Percentiles rank a stretch among this genome's conserved stretches.
phyloP scores from a whole-genome alignment of 2,113 vertebrate genomes.

The Nicator chloris region DNA sequence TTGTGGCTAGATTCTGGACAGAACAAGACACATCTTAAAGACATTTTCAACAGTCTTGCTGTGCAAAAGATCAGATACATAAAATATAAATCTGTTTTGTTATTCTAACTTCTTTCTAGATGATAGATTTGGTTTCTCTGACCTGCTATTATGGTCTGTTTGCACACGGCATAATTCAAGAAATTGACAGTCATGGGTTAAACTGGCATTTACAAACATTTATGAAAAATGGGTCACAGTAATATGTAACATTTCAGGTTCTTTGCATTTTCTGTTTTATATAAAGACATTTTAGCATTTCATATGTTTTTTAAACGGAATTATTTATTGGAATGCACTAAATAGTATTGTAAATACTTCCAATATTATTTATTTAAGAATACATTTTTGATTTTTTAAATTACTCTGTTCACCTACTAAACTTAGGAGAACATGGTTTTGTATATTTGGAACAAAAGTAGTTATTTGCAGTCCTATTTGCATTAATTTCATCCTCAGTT shows the following conservation, averaged over 20 bases:
- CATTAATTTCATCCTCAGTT: not conserved
- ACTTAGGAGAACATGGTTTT: not conserved
- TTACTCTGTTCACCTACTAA: not conserved
- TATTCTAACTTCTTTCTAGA: not conserved
- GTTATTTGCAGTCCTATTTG: not conserved
- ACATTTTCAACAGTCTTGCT: not conserved
- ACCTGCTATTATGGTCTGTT: not conserved
- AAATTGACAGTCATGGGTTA: not conserved
- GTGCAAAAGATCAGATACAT: not conserved
- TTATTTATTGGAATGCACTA: not conserved
- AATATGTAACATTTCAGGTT: not conserved
- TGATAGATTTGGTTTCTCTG: not conserved
- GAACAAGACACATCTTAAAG: not conserved
- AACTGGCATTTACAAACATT: not conserved
- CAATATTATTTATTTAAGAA: not conserved
- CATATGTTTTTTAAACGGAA: not conserved
- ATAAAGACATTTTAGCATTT: not conserved
- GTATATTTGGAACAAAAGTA: not conserved
- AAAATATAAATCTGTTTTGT: not conserved
- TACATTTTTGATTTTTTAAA: not conserved
- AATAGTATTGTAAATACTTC: not conserved
- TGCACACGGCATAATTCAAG: not conserved
- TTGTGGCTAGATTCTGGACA: not conserved
- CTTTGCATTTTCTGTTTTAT: not conserved
- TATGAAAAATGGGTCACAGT: not conserved